phyloP scores from a whole-genome alignment of 37 sponge, comb jelly and placozoan species.

The Ianthella basta region DNA sequence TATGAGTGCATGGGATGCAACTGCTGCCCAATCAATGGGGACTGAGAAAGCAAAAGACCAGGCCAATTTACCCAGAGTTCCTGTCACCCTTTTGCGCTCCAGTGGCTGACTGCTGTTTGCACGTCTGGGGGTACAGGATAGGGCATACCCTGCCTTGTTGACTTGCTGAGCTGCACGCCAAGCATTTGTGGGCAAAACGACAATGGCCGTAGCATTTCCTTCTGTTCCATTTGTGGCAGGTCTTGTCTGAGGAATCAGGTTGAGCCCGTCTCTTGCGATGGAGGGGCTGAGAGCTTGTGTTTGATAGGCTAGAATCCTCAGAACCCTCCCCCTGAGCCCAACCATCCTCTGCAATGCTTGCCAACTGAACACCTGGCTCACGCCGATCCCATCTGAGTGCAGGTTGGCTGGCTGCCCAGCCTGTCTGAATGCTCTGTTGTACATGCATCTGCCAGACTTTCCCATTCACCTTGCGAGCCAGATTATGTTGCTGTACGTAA shows the following conservation, averaged over 20 bases:
- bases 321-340: no score
- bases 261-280: background rate
- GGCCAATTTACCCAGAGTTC: no score
- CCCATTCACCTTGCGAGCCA: no score
- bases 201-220: background rate
- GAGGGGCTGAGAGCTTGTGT: no score
- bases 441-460: slow-evolving; percentile 5
- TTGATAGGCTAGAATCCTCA: background rate
- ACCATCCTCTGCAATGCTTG: background rate
- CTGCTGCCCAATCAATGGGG: no score
- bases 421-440: slow-evolving; percentile 33
- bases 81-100: no score
- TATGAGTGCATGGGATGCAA: no score
- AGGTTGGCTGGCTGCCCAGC: slow-evolving; percentile 12
- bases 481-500: slow-evolving; percentile 6
- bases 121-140: background rate
- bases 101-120: background rate
- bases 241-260: background rate
- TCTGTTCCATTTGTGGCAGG: slow-evolving; percentile 18
- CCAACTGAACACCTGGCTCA: slow-evolving; percentile 24
- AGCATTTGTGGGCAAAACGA: background rate
- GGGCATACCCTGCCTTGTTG: slow-evolving; percentile 1
- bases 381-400: slow-evolving; percentile 26
- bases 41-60: no score
- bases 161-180: background rate